phyloP scores from a whole-genome alignment of 2,797 vertebrate genomes.

The Nannoperca obscura region DNA sequence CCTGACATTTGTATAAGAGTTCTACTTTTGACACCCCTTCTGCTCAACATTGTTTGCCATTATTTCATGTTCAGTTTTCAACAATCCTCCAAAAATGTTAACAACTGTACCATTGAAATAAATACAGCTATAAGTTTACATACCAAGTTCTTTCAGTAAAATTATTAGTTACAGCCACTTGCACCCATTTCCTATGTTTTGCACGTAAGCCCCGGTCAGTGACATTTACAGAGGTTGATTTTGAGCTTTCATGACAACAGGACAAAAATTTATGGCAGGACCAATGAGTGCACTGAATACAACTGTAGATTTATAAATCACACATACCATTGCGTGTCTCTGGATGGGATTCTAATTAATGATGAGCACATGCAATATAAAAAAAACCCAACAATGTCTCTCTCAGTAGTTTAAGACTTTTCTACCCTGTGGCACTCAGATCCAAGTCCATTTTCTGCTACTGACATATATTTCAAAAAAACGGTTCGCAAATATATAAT shows the following conservation, averaged over 20 bases:
- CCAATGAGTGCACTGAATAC: too few relatives aligned
- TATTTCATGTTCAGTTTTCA: neutral
- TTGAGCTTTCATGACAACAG: neutral
- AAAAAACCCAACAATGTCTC: too few relatives aligned
- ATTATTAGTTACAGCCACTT: neutral
- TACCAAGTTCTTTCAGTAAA: neutral
- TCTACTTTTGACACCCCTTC: neutral
- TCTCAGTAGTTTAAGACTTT: too few relatives aligned
- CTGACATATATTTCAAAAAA: neutral
- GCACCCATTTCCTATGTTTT: too few relatives aligned
- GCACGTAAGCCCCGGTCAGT: neutral
- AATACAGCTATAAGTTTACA: neutral
- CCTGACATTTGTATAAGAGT: neutral
- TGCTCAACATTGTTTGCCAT: neutral
- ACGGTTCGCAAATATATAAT: neutral
- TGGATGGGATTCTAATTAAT: neutral
- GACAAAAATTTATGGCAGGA: neutral
- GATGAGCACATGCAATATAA: neutral
- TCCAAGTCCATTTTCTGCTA: neutral
- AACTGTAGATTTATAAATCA: neutral
- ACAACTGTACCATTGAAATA: neutral
- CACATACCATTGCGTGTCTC: neutral
- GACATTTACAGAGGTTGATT: neutral
- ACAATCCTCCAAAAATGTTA: neutral
- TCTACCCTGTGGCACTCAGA: neutral